Percentiles rank a stretch among this genome's conserved stretches.
Evolutionary conservation across 2,797 vertebrate genomes (phyloP).

Genomic region (Pseudocheirus occidentalis): DNA sequence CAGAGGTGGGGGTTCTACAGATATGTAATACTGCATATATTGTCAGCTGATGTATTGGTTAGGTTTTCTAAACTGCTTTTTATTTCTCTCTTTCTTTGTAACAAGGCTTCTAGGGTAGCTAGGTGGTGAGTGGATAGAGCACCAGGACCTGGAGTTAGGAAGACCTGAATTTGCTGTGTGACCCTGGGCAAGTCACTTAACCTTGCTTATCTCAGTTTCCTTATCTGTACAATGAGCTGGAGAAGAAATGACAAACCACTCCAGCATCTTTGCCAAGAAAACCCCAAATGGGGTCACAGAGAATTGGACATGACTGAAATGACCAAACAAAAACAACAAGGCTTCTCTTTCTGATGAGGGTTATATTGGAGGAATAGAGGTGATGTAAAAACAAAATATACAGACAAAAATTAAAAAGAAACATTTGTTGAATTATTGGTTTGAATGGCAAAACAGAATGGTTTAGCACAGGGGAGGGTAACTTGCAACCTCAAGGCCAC

Average conservation of each 20-base stretch:
- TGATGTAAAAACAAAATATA: not conserved
- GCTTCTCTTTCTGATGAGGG: not conserved
- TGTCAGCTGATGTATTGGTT: no score
- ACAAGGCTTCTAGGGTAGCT: no score
- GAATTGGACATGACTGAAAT: not conserved
- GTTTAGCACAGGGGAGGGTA: not conserved
- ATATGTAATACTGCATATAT: no score
- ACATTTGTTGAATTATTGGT: not conserved
- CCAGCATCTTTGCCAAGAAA: not conserved
- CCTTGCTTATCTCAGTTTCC: no score
- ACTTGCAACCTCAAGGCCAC: no score
- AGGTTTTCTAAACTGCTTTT: no score
- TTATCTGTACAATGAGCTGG: not conserved
- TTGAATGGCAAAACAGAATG: not conserved
- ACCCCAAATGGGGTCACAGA: not conserved
- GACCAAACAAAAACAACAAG: not conserved
- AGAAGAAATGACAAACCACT: not conserved
- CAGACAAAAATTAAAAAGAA: not conserved
- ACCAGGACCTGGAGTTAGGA: no score
- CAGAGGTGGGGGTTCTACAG: no score
- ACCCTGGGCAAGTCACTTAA: not conserved
- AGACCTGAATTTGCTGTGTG: not conserved
- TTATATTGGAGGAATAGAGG: not conserved
- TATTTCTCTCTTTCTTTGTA: no score
- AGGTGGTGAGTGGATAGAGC: not conserved